Evolutionary conservation across 2,113 vertebrate species (phyloP).

Genomic region (Menidia beryllina): DNA sequence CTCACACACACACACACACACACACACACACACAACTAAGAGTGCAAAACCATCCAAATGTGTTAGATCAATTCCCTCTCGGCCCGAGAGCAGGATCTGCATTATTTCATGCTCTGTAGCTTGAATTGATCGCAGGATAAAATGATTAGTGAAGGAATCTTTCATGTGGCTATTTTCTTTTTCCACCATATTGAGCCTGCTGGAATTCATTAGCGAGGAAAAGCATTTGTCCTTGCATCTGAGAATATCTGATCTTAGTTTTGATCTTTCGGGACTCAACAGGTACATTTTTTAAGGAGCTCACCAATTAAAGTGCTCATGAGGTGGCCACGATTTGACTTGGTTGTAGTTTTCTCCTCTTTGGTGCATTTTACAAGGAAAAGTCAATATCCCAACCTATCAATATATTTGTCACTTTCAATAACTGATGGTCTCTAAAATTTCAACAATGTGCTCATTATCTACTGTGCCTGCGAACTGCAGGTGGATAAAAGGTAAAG

Average conservation of each 20-base stretch:
- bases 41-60: slow-evolving; percentile 42
- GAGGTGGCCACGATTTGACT: too few species aligned
- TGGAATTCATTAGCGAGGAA: slow-evolving; percentile 34
- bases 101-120: slow-evolving; percentile 75
- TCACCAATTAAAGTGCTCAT: not conserved
- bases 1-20: slow-evolving; percentile 13
- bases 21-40: slow-evolving; percentile 1
- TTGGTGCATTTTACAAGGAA: not conserved
- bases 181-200: slow-evolving; percentile 22
- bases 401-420: not conserved
- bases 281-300: slow-evolving; percentile 19
- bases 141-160: slow-evolving; percentile 72
- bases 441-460: not conserved
- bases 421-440: not conserved
- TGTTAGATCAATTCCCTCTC: slow-evolving; percentile 63
- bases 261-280: slow-evolving; percentile 28
- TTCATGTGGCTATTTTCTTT: slow-evolving; percentile 53
- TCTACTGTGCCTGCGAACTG: accelerated
- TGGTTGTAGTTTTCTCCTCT: too few species aligned
- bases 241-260: slow-evolving; percentile 30
- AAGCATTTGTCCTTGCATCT: slow-evolving; percentile 44
- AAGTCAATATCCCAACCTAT: not conserved
- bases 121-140: slow-evolving; percentile 73
- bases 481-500: not conserved
- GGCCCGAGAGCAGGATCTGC: slow-evolving; percentile 66